Evolutionary conservation across 2,113 vertebrate genomes (phyloP).

Genomic region (Capricornis sumatraensis): DNA sequence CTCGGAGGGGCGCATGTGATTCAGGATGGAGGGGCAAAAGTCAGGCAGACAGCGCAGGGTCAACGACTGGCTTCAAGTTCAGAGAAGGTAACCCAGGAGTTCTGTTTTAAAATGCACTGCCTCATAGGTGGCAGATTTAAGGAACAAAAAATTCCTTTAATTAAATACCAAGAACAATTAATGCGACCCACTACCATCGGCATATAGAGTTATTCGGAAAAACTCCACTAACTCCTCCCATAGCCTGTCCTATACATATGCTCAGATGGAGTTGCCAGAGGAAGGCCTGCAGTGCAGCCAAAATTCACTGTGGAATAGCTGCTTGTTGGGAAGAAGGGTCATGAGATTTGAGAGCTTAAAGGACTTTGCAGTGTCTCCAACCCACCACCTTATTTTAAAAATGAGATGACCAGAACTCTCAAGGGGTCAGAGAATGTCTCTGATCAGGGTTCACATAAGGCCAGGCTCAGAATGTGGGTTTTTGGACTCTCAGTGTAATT

Average conservation of each 20-base stretch:
- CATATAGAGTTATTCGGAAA: background rate
- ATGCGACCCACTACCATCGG: background rate
- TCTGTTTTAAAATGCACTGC: background rate
- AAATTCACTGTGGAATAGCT: background rate
- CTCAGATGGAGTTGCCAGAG: background rate
- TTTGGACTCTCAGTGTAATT: background rate
- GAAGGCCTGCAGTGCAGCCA: background rate
- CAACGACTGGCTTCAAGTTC: background rate
- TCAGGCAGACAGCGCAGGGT: background rate
- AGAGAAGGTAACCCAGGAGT: background rate
- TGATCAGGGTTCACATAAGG: background rate
- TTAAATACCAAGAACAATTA: background rate
- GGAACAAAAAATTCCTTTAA: background rate
- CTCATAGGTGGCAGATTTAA: background rate
- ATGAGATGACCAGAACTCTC: background rate
- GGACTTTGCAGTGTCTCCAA: background rate
- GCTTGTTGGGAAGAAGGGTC: background rate
- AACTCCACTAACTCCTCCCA: background rate
- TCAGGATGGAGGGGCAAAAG: background rate
- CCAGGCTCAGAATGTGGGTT: background rate
- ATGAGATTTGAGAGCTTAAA: background rate
- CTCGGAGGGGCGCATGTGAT: background rate
- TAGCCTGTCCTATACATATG: background rate
- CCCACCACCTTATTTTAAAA: background rate
- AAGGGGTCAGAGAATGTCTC: background rate